Evolutionary conservation across 2,797 vertebrate species (phyloP).

Genomic region (Choloepus didactylus): DNA sequence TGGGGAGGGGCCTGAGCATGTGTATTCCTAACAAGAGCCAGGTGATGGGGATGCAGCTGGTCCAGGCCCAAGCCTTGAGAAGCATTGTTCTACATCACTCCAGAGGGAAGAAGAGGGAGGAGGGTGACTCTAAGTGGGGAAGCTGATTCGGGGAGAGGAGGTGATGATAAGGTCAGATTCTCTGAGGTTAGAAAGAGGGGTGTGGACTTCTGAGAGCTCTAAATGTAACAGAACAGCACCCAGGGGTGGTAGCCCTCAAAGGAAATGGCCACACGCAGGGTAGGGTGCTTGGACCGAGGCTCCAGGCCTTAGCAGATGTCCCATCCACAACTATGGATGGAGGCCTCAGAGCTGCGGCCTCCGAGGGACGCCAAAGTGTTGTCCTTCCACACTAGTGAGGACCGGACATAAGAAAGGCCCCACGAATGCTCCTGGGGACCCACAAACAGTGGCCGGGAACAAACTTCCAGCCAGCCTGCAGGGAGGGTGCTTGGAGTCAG

Average conservation of each 20-base stretch:
- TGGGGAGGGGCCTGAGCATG: background rate
- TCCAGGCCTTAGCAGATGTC: too few relatives aligned
- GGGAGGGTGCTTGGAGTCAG: background rate
- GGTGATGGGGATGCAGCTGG: background rate
- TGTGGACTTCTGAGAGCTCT: background rate
- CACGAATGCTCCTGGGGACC: background rate
- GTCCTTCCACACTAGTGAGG: background rate
- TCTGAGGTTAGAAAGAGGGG: background rate
- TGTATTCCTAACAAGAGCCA: background rate
- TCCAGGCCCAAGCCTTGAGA: background rate
- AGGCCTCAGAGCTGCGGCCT: background rate
- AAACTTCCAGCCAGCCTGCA: background rate
- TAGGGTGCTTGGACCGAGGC: rapidly evolving
- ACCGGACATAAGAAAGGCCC: background rate
- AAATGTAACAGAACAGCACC: background rate
- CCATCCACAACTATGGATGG: background rate
- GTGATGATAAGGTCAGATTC: background rate
- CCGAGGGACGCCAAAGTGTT: rapidly evolving
- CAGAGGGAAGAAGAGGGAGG: background rate
- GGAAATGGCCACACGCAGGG: background rate
- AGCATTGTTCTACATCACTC: background rate
- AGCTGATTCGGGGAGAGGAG: background rate
- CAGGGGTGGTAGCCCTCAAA: background rate
- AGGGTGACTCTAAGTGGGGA: background rate
- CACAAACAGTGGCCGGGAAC: background rate